Conservation (phyloP, 2,888 invertebrate genomes). For the Aradus depressus region DNA sequence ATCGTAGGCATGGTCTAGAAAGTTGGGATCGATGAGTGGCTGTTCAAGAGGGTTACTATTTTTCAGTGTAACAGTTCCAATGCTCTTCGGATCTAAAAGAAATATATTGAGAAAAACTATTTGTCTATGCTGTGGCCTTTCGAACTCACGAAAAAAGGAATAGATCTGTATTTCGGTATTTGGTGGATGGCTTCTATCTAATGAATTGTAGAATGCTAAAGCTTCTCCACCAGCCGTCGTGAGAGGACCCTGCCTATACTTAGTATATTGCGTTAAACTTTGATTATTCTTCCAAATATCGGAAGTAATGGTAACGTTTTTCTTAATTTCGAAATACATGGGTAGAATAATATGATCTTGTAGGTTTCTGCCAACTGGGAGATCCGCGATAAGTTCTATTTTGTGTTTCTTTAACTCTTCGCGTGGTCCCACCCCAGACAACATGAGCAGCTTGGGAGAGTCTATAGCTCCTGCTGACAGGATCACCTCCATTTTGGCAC, state of each 20-base stretch:
- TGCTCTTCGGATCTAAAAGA: constrained; percentile 5
- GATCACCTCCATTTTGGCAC: constrained; percentile 22
- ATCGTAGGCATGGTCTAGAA: constrained; percentile 1
- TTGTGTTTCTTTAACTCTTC: constrained; percentile 3
- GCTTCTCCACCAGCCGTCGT: neutral
- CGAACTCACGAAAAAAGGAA: neutral
- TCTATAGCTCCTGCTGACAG: constrained; percentile 24
- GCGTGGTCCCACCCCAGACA: constrained; percentile 25
- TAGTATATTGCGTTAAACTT: constrained; percentile 6
- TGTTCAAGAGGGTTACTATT: constrained; percentile 2
- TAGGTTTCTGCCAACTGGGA: constrained; percentile 16
- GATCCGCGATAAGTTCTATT: constrained; percentile 9
- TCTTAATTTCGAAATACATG: constrained; percentile 4
- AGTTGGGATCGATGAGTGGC: constrained; percentile 16
- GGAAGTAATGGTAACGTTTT: neutral
- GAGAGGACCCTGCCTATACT: constrained; percentile 5
- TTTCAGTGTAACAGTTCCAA: constrained; percentile 3
- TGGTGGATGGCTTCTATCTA: neutral
- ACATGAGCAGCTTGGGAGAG: constrained; percentile 24
- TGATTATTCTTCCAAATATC: neutral
- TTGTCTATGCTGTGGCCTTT: neutral
- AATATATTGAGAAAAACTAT: neutral
- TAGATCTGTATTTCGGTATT: neutral
- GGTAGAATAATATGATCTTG: constrained; percentile 13
- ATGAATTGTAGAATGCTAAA: constrained; percentile 8